phyloP scores from a whole-genome alignment of 2,888 invertebrate genomes.

The Caenorhabditis doughertyi region DNA sequence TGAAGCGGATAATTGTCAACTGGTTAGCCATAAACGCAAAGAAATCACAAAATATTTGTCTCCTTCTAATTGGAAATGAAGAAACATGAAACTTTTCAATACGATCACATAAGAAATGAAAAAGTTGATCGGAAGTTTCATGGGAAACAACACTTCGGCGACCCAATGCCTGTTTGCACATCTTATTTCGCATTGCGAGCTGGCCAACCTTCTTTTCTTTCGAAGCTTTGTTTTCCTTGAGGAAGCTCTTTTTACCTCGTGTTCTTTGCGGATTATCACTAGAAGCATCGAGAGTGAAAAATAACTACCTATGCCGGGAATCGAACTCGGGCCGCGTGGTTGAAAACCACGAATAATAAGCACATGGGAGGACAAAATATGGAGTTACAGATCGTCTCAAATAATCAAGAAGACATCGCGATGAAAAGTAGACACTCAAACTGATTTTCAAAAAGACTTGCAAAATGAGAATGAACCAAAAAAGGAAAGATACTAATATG shows the following conservation, averaged over 20 bases:
- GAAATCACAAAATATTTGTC: not conserved
- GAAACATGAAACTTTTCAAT: conserved; percentile 9
- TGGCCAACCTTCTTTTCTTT: conserved; percentile 45
- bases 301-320: conserved; percentile 79
- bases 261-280: conserved; percentile 46
- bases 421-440: too few species aligned
- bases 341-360: conserved; percentile 81
- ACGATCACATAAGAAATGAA: conserved; percentile 3
- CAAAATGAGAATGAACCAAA: not conserved
- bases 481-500: not conserved
- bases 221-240: conserved; percentile 34
- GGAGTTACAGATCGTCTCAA: not conserved
- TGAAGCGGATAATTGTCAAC: conserved; percentile 53
- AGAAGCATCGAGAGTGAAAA: conserved; percentile 10
- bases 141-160: conserved; percentile 30
- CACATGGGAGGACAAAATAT: conserved; percentile 65
- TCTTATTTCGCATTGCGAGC: conserved; percentile 51
- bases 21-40: conserved; percentile 31
- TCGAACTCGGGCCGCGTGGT: conserved; percentile 81
- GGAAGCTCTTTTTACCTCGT: conserved; percentile 38
- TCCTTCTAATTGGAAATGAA: conserved; percentile 23
- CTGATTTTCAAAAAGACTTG: too few species aligned
- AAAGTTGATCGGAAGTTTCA: conserved; percentile 42
- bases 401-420: too few species aligned
- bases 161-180: conserved; percentile 42